These are phyloP conservation scores for Champsocephalus gunnari DNA, from an alignment of 2,797 vertebrate genomes.

Conservation along the genomic window DNA sequence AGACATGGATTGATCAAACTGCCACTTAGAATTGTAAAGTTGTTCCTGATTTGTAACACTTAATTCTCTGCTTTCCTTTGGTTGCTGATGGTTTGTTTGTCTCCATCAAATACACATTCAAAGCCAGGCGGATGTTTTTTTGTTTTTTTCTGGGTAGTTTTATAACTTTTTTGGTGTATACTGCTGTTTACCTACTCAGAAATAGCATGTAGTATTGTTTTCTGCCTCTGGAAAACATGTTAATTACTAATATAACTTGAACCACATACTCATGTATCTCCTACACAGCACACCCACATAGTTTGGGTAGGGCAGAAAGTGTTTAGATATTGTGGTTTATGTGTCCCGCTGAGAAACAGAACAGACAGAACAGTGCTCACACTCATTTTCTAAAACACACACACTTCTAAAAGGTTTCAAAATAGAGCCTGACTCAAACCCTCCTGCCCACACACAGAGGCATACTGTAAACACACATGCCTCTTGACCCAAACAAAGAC, in stretches of 20 bases:
- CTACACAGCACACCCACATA: constrained; percentile 51
- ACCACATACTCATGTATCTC: constrained; percentile 37
- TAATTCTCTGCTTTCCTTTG: too few species aligned
- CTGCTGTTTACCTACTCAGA: background rate
- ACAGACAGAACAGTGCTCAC: constrained; percentile 66
- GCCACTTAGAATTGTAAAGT: too few species aligned
- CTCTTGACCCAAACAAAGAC: constrained; percentile 37
- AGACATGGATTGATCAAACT: too few species aligned
- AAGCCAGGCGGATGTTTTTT: background rate
- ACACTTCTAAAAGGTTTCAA: constrained; percentile 55
- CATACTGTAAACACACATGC: constrained; percentile 1
- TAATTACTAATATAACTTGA: constrained; percentile 11
- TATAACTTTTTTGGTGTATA: background rate
- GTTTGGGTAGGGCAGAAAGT: constrained; percentile 48
- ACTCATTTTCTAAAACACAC: constrained; percentile 49
- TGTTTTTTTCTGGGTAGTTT: too few species aligned
- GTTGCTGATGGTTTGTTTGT: too few species aligned
- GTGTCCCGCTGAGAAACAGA: constrained; percentile 70
- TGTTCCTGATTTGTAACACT: too few species aligned
- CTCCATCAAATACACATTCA: background rate
- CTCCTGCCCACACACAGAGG: constrained; percentile 63
- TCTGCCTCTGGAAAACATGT: constrained; percentile 15
- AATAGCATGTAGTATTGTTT: background rate
- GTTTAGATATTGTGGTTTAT: constrained; percentile 63
- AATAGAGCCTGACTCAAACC: constrained; percentile 71